Conservation (phyloP, 35 echinoderm and acorn worm species). For the Patiria miniata region DNA sequence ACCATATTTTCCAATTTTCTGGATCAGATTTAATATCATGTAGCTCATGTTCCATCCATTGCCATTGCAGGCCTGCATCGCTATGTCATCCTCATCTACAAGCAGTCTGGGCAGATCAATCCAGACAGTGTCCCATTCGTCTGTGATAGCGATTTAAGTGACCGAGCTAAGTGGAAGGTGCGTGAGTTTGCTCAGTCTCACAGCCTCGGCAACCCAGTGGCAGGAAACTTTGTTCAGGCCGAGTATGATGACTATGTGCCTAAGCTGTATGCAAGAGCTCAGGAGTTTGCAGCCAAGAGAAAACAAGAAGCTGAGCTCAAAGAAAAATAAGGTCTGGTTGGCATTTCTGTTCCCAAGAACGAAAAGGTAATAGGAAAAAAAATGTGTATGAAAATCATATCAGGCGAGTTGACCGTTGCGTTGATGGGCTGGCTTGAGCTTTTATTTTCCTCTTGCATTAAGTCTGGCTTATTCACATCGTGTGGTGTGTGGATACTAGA, state of each 20-base stretch:
- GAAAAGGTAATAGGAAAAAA: too few species aligned
- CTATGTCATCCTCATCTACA: constrained; percentile 96
- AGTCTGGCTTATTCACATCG: too few species aligned
- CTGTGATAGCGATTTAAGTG: constrained; percentile 41
- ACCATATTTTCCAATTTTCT: too few species aligned
- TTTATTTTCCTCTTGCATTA: too few species aligned
- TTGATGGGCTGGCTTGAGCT: too few species aligned
- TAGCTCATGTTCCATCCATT: background rate
- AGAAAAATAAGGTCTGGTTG: background rate
- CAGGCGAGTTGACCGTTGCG: too few species aligned
- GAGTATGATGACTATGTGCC: constrained; percentile 96
- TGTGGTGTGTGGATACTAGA: too few species aligned
- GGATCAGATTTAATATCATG: background rate
- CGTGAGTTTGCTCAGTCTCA: constrained; percentile 67
- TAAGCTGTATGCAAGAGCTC: constrained; percentile 29
- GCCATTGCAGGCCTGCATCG: constrained; percentile 79
- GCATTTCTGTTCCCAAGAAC: too few species aligned
- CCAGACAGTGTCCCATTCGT: constrained; percentile 35
- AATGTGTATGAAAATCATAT: too few species aligned
- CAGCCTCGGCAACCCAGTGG: constrained; percentile 78
- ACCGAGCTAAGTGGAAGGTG: constrained; percentile 61
- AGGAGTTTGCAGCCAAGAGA: background rate
- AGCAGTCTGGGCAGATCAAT: constrained; percentile 70
- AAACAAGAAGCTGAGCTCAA: background rate
- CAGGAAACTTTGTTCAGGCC: constrained; percentile 83